A percentile compares a stretch with the other conserved stretches of the same genome.
Evolutionary conservation across 2,888 invertebrate species (phyloP).

Genomic region (Patella pellucida): DNA sequence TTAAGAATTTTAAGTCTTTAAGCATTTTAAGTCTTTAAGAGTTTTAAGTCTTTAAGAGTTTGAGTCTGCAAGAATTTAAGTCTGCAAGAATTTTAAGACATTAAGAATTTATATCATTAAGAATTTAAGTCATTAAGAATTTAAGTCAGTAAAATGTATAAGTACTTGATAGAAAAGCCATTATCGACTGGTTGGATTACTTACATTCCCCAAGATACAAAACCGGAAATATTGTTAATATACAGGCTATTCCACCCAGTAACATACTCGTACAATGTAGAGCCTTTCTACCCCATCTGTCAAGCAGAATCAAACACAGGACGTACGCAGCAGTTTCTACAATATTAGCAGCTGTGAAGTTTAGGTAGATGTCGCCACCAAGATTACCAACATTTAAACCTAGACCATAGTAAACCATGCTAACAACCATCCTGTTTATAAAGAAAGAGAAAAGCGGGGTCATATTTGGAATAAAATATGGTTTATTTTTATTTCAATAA

Average conservation of each 20-base stretch:
- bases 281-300: constrained; percentile 45
- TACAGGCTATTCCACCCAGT: constrained; percentile 59
- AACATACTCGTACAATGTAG: constrained; percentile 42
- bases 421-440: constrained; percentile 48
- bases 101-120: too few relatives aligned
- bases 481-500: too few relatives aligned
- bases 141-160: too few relatives aligned
- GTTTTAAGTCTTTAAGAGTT: too few relatives aligned
- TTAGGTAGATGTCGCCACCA: constrained; percentile 51
- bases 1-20: too few relatives aligned
- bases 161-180: too few relatives aligned
- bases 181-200: too few relatives aligned
- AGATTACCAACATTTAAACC: constrained; percentile 51
- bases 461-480: background rate
- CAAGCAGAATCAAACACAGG: constrained; percentile 42
- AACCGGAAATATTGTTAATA: constrained; percentile 76
- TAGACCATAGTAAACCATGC: constrained; percentile 53
- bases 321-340: constrained; percentile 54
- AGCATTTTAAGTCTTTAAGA: too few relatives aligned
- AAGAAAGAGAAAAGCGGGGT: background rate
- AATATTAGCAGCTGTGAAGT: constrained; percentile 51
- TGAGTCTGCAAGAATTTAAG: too few relatives aligned
- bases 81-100: too few relatives aligned
- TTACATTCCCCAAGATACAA: constrained; percentile 20
- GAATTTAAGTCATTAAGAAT: too few relatives aligned